Evolutionary conservation across 2,797 vertebrate species (phyloP), one percentile per base, ranked within the genome.

Genomic region (Scolopax bukidnonensis): DNA sequence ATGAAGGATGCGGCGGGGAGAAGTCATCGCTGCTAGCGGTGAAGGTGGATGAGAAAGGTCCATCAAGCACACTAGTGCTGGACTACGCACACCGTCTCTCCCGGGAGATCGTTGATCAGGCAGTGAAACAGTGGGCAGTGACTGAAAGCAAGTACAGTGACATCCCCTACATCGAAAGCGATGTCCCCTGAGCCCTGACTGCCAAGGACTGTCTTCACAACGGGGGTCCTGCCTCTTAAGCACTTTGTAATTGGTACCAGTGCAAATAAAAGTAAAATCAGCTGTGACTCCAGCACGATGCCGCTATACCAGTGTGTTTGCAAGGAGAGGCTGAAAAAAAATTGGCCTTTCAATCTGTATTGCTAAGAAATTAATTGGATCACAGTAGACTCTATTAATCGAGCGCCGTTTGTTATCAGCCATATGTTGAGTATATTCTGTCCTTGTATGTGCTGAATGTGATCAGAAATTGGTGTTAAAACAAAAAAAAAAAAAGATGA

Each of bases 91-190:
- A 99, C 40, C 98, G 81, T 25, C 98, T 99, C 40, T 99, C 99
- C 0, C 98, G 97, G 18, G 99, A 99, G 83, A 99, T 99, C 41
- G 96, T 99, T 73, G 97, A 98, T 33, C 98, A 99, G 60, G 99
- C 99, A 0, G 97, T 99, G 96, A 98, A 98, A 88, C 99, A 99
- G 98, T 99, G 99, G 99, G 98, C 98, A 23, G 98, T 99, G 93
- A 97, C 99, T 3, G 99, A 99, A 97, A 98, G 98, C 89, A 99
- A 98, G 84, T 99, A 99, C 96, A 98, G 98, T 1, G 99, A 99
- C 98, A 99, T 99, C 87, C 99, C 99, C 1, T 99, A 98, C 95
- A 99, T 99, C 4, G 99, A 99, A 89, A 99, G 98, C 16, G 99
- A 99, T 4, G 97, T 98, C 95, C 98, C 98, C 36, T 99, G 98